Evolutionary conservation across 1,140 invertebrate species (phyloP).

Genomic region (Cepaea nemoralis): DNA sequence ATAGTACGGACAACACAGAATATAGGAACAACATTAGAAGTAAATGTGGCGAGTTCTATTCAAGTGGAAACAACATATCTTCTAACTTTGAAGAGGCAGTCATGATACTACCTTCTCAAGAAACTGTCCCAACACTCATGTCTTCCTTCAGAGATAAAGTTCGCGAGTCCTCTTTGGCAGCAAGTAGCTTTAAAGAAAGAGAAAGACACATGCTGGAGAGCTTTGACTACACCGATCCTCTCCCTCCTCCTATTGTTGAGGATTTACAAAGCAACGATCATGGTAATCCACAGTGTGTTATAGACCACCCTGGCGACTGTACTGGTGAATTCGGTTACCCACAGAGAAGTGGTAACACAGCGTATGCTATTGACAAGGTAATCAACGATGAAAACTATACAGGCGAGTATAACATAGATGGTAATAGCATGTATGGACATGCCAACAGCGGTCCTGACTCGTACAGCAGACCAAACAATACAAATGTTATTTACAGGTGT

Average conservation of each 20-base stretch:
- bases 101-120: background rate
- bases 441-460: constrained; percentile 22
- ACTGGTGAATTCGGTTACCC: background rate
- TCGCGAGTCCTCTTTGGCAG: constrained; percentile 47
- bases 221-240: constrained; percentile 30
- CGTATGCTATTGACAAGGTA: background rate
- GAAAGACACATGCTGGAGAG: constrained; percentile 40
- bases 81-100: constrained; percentile 21
- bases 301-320: background rate
- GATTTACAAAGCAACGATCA: background rate
- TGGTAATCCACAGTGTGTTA: constrained; percentile 25
- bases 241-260: constrained; percentile 15
- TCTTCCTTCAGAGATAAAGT: constrained; percentile 52
- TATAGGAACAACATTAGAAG: constrained; percentile 50
- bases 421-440: background rate
- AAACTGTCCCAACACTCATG: constrained; percentile 48
- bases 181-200: constrained; percentile 47
- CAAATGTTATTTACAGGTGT: constrained; percentile 33
- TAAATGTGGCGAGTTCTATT: constrained; percentile 49
- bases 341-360: background rate
- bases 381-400: background rate
- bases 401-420: background rate
- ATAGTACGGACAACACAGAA: constrained; percentile 36
- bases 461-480: constrained; percentile 12
- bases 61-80: constrained; percentile 43